Evolutionary conservation across 2,888 invertebrate species (phyloP).

Genomic region (Cryptocheilus praepositus): DNA sequence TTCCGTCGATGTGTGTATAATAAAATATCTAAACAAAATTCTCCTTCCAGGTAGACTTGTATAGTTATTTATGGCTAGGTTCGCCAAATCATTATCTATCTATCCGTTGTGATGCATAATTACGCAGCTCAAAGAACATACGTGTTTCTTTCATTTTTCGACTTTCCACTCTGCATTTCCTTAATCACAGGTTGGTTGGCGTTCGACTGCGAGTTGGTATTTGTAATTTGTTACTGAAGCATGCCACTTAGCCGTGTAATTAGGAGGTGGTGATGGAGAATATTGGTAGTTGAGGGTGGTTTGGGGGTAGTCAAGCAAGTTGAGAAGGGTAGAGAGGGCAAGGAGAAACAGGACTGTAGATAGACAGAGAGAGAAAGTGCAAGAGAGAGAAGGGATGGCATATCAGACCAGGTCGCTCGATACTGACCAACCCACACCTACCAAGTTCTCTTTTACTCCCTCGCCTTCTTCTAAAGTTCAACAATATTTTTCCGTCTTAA

Average conservation of each 20-base stretch:
- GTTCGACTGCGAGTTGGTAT: too few species aligned
- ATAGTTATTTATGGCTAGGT: too few species aligned
- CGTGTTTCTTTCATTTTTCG: too few species aligned
- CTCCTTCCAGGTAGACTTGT: too few species aligned
- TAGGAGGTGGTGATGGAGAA: slow-evolving; percentile 34
- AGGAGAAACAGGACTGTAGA: not conserved
- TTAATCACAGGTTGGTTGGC: too few species aligned
- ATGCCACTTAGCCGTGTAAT: slow-evolving; percentile 26
- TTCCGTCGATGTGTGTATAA: too few species aligned
- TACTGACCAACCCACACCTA: slow-evolving; percentile 55
- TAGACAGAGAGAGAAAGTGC: slow-evolving; percentile 19
- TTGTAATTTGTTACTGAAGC: slow-evolving; percentile 9
- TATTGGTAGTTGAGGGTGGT: slow-evolving; percentile 22
- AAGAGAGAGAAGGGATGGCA: slow-evolving; percentile 39
- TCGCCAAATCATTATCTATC: too few species aligned
- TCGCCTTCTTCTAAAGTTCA: slow-evolving; percentile 12
- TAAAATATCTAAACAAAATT: too few species aligned
- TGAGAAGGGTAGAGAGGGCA: slow-evolving; percentile 22
- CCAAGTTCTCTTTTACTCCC: slow-evolving; percentile 15
- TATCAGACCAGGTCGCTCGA: slow-evolving; percentile 49
- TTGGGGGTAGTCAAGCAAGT: slow-evolving; percentile 40
- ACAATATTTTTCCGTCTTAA: slow-evolving; percentile 1
- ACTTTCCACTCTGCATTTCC: too few species aligned
- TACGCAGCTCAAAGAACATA: too few species aligned
- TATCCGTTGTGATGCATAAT: too few species aligned